A percentile compares a stretch with the other conserved stretches of the same genome.
Conservation (phyloP, 30 jellyfish, hydroid and myxozoan species). For the Calvadosia cruxmelitensis region DNA sequence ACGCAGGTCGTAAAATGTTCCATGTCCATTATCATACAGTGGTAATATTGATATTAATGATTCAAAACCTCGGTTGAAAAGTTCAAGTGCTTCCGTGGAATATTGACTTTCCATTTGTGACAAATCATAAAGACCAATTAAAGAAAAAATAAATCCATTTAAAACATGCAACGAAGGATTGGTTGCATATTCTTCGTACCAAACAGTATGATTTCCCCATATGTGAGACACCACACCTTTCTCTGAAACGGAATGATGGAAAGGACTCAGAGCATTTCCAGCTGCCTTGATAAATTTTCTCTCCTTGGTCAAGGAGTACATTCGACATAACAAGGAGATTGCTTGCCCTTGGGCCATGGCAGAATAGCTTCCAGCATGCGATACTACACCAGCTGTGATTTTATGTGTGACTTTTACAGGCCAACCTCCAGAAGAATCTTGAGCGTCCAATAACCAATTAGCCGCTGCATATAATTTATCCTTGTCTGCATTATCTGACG, state of each 20-base stretch:
- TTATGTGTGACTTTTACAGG: conserved; percentile 54
- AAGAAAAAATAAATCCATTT: conserved; percentile 81
- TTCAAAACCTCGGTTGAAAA: conserved; percentile 41
- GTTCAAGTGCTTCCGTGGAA: conserved; percentile 9
- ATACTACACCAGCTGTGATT: conserved; percentile 9
- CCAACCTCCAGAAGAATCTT: conserved; percentile 85
- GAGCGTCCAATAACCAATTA: conserved; percentile 59
- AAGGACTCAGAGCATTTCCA: conserved; percentile 37
- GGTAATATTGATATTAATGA: conserved; percentile 53
- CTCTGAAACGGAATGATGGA: conserved; percentile 19
- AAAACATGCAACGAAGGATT: conserved; percentile 60
- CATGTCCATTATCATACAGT: conserved; percentile 70
- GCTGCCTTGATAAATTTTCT: conserved; percentile 52
- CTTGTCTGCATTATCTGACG: conserved; percentile 16
- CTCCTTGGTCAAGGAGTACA: conserved; percentile 32
- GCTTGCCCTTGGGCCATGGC: conserved; percentile 99
- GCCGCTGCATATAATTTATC: conserved; percentile 62
- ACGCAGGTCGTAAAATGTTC: conserved; percentile 74
- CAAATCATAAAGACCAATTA: conserved; percentile 74
- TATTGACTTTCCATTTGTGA: conserved; percentile 4
- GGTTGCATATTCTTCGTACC: conserved; percentile 88
- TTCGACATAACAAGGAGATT: conserved; percentile 69
- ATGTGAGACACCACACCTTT: conserved; percentile 55
- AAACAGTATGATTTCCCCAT: conserved; percentile 26
- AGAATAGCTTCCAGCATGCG: conserved; percentile 72